These are phyloP conservation scores for Vanessa tameamea DNA, from an alignment of 1,140 invertebrate species.

Conservation along the genomic window DNA sequence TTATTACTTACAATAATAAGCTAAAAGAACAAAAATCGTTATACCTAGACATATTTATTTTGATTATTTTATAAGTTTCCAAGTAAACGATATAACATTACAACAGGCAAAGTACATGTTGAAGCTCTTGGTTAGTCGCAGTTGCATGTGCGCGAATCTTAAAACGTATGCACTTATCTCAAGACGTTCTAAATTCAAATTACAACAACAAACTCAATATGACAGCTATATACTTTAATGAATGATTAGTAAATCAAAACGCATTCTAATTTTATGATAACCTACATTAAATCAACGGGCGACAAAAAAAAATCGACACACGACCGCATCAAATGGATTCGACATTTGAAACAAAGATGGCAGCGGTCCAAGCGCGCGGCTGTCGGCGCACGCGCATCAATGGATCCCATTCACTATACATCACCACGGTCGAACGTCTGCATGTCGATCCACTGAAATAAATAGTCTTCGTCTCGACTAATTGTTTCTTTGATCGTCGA, in stretches of 20 bases:
- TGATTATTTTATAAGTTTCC: too few relatives aligned
- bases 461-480: constrained; percentile 27
- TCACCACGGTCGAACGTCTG: constrained; percentile 25
- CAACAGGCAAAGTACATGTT: too few relatives aligned
- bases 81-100: too few relatives aligned
- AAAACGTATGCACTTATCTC: too few relatives aligned
- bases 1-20: too few relatives aligned
- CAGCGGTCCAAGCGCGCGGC: constrained; percentile 38
- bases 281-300: constrained; percentile 25
- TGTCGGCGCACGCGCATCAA: constrained; percentile 43
- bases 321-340: constrained; percentile 36
- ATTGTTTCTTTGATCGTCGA: constrained; percentile 27
- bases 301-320: constrained; percentile 23
- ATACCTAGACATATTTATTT: too few relatives aligned
- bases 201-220: not conserved
- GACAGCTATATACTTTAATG: not conserved
- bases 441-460: constrained; percentile 8
- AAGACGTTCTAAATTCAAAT: too few relatives aligned
- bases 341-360: constrained; percentile 53
- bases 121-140: too few relatives aligned
- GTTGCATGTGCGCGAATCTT: too few relatives aligned
- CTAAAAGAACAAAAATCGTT: too few relatives aligned
- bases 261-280: constrained; percentile 32
- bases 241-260: constrained; percentile 12
- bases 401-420: constrained; percentile 45